Conservation (phyloP, 2,113 vertebrate genomes). For the Gasterosteus aculeatus region DNA sequence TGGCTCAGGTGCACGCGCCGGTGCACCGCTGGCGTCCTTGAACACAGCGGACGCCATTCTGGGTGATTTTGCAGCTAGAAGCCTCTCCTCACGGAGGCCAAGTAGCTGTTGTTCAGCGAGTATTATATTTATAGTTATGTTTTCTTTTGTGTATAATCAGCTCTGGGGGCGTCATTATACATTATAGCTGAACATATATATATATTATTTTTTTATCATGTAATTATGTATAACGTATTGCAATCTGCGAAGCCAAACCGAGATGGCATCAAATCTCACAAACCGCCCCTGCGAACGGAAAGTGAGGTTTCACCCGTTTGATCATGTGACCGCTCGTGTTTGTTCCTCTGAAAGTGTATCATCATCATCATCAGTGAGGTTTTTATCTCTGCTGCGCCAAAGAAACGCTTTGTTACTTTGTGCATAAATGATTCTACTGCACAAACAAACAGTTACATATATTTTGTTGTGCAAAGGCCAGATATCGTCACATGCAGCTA, state of each 20-base stretch:
- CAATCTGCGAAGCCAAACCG: no score
- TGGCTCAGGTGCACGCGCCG: not conserved
- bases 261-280: no score
- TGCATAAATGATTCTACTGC: not conserved
- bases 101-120: not conserved
- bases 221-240: not conserved
- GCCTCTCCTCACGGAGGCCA: no score
- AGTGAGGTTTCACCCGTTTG: not conserved
- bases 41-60: conserved; percentile 23
- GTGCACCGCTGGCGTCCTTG: not conserved
- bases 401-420: no score
- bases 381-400: not conserved
- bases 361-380: no score
- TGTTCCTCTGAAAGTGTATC: no score
- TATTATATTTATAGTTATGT: not conserved
- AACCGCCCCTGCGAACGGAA: not conserved
- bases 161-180: not conserved
- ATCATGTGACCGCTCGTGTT: no score
- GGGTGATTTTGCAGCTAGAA: not conserved
- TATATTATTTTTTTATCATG: not conserved
- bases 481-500: not conserved
- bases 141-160: not conserved
- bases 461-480: no score
- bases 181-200: no score
- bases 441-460: no score